These are phyloP conservation scores for Thunnus thynnus DNA, from an alignment of 2,113 vertebrate genomes.

Conservation along the genomic window DNA sequence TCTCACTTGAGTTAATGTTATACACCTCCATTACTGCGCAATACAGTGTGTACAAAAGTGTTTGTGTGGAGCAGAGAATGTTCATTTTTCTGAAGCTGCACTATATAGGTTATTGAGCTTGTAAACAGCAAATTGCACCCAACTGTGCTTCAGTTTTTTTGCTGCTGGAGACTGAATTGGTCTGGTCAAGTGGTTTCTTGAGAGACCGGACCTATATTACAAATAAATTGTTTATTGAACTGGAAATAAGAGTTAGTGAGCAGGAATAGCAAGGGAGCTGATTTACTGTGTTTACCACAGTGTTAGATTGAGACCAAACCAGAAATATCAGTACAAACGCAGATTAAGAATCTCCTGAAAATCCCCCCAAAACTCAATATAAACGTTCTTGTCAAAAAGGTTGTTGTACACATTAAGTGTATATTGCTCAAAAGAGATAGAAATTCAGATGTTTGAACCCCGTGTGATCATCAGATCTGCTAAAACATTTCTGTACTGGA, in stretches of 20 bases:
- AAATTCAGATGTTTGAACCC: not conserved
- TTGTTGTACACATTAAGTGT: not conserved
- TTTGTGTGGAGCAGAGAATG: not conserved
- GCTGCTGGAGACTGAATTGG: not conserved
- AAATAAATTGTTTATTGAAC: too few species aligned
- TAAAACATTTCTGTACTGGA: not conserved
- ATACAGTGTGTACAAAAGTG: too few species aligned
- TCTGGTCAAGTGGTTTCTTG: too few species aligned
- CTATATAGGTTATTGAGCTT: not conserved
- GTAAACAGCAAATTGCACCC: not conserved
- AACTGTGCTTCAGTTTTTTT: not conserved
- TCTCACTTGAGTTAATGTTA: not conserved
- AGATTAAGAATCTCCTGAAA: not conserved
- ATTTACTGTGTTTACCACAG: not conserved
- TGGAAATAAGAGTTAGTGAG: not conserved
- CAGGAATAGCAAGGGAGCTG: not conserved
- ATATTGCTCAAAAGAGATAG: not conserved
- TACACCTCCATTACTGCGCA: not conserved
- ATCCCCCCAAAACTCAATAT: not conserved
- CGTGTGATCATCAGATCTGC: not conserved
- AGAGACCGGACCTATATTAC: too few species aligned
- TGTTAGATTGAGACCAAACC: not conserved
- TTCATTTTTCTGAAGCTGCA: not conserved
- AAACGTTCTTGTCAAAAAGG: not conserved
- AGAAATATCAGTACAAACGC: not conserved